A percentile compares a stretch with the other conserved stretches of the same genome.
These are phyloP conservation scores for Notospermus geniculatus DNA, from an alignment of 1,140 invertebrate genomes.

Conservation along the genomic window DNA sequence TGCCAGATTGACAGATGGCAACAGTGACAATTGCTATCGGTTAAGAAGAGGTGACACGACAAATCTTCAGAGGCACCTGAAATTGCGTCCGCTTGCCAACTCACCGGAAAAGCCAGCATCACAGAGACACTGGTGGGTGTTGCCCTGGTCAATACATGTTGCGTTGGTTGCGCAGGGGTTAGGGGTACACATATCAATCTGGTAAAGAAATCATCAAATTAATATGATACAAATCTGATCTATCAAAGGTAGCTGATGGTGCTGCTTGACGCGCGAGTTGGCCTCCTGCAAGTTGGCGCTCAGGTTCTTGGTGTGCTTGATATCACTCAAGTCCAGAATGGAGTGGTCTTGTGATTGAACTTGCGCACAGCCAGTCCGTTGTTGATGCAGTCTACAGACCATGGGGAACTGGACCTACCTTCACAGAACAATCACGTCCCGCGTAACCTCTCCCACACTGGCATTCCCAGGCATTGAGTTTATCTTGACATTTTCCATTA, in stretches of 20 bases:
- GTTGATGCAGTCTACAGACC: not conserved
- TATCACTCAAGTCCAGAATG: not conserved
- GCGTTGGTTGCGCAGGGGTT: slow-evolving; percentile 11
- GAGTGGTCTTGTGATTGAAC: not conserved
- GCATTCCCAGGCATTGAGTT: not conserved
- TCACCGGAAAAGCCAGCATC: slow-evolving; percentile 25
- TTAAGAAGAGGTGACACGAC: not conserved
- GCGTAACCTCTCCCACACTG: not conserved
- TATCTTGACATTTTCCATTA: slow-evolving; percentile 17
- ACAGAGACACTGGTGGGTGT: slow-evolving; percentile 31
- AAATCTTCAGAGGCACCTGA: not conserved
- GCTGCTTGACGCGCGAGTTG: too few species aligned
- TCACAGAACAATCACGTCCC: not conserved
- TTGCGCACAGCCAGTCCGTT: not conserved
- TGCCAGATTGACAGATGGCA: not conserved
- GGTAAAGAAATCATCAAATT: not conserved
- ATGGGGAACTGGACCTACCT: not conserved
- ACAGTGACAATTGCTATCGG: too few species aligned
- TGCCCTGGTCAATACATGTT: slow-evolving; percentile 9
- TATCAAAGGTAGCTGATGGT: not conserved
- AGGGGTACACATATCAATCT: not conserved
- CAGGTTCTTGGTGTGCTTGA: not conserved
- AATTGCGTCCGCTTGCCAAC: slow-evolving; percentile 4
- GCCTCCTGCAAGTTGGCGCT: not conserved
- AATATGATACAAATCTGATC: not conserved